Percentiles rank a stretch among this genome's conserved stretches.
These are phyloP conservation scores for Agapostemon virescens DNA, from an alignment of 2,888 invertebrate species.

Conservation along the genomic window DNA sequence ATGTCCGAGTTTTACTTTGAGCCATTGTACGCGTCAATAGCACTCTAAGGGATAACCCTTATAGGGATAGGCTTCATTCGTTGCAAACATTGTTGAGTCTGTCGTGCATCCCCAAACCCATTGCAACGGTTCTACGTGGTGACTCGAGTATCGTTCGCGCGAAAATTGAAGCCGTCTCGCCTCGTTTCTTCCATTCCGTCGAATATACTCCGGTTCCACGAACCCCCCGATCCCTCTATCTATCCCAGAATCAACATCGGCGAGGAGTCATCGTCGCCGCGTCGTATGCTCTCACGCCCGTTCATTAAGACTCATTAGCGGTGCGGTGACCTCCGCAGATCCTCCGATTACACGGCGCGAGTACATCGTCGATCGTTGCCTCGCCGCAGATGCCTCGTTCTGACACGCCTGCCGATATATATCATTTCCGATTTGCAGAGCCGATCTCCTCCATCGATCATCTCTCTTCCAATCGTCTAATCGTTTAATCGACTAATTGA, in stretches of 20 bases:
- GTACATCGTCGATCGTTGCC: conserved; percentile 26
- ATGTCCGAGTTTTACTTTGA: no score
- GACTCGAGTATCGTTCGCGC: background rate
- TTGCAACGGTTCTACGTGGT: background rate
- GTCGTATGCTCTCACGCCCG: conserved; percentile 61
- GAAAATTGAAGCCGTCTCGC: conserved; percentile 20
- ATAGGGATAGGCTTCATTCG: background rate
- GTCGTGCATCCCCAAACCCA: background rate
- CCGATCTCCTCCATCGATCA: background rate
- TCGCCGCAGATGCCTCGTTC: conserved; percentile 32
- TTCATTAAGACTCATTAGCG: conserved; percentile 64
- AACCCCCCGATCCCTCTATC: conserved; percentile 36
- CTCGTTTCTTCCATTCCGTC: background rate
- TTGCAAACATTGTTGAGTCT: background rate
- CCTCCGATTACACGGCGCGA: conserved; percentile 42
- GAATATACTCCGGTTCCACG: conserved; percentile 39
- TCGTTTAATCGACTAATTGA: conserved; percentile 32
- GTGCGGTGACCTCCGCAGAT: conserved; percentile 58
- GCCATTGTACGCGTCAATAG: no score
- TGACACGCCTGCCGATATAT: conserved; percentile 43
- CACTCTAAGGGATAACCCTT: no score
- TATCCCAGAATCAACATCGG: conserved; percentile 50
- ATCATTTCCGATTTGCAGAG: conserved; percentile 50
- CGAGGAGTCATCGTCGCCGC: conserved; percentile 45
- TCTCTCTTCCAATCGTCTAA: background rate